Conservation (phyloP, 2,113 vertebrate genomes). For the Axis porcinus region DNA sequence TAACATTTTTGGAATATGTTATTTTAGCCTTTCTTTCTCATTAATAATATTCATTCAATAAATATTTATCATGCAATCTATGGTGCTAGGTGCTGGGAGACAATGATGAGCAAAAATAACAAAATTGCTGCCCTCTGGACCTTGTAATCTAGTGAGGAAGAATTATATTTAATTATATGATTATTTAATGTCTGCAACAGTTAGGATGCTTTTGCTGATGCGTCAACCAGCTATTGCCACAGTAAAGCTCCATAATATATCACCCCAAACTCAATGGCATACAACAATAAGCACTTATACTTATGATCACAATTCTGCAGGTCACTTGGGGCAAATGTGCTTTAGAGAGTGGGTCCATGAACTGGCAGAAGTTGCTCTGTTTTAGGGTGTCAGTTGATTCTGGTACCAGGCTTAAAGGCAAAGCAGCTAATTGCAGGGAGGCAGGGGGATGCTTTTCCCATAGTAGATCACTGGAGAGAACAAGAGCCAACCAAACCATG, state of each 20-base stretch:
- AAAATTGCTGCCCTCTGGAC: slow-evolving; percentile 8
- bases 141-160: background rate
- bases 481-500: background rate
- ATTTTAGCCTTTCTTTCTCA: slow-evolving; percentile 28
- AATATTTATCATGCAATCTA: slow-evolving; percentile 27
- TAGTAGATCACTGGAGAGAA: background rate
- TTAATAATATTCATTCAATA: slow-evolving; percentile 34
- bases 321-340: background rate
- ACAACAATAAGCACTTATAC: background rate
- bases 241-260: background rate
- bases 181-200: slow-evolving; percentile 23
- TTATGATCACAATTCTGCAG: background rate
- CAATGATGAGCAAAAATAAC: background rate
- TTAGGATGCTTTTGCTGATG: slow-evolving; percentile 16
- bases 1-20: slow-evolving; percentile 21
- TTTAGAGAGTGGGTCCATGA: background rate
- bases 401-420: background rate
- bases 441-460: background rate
- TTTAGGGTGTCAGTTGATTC: background rate
- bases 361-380: background rate
- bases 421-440: background rate
- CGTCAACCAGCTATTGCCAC: background rate
- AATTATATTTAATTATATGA: slow-evolving; percentile 43
- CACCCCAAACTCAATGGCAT: background rate
- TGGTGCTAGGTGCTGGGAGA: background rate